Evolutionary conservation across 35 echinoderm and acorn worm genomes (phyloP).

Genomic region (Apostichopus californicus): DNA sequence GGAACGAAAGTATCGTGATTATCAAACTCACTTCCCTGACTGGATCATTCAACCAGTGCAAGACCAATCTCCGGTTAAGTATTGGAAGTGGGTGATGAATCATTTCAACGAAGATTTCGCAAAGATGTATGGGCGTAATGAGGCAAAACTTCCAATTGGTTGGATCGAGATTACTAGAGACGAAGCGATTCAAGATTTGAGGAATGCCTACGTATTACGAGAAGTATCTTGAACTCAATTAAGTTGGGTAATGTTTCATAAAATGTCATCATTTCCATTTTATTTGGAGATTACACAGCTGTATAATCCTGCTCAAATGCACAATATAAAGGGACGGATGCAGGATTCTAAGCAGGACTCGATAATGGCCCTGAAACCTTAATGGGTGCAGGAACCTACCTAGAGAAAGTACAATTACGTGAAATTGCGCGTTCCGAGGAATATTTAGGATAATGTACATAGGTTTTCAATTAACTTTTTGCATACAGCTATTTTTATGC

Average conservation of each 20-base stretch:
- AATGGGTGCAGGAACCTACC: no score
- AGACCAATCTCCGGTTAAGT: slow-evolving; percentile 3
- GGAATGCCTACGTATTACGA: background rate
- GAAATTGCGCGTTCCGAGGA: no score
- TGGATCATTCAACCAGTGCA: slow-evolving; percentile 43
- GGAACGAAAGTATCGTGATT: slow-evolving; percentile 12
- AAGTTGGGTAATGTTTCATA: background rate
- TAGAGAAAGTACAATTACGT: no score
- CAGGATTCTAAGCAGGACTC: no score
- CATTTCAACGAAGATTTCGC: slow-evolving; percentile 41
- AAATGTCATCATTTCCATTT: no score
- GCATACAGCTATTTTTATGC: no score
- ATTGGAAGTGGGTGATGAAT: slow-evolving; percentile 62
- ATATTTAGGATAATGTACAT: no score
- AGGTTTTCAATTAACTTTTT: no score
- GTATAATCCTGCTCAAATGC: no score
- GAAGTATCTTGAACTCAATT: background rate
- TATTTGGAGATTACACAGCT: no score
- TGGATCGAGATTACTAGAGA: slow-evolving; percentile 30
- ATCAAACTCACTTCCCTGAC: slow-evolving; percentile 15
- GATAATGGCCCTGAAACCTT: no score
- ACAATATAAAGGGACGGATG: no score
- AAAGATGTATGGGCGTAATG: background rate
- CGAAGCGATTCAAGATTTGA: slow-evolving; percentile 25
- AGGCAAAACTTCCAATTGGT: slow-evolving; percentile 11